Conservation (phyloP, 2,888 invertebrate species). For the Tipula lateralis region DNA sequence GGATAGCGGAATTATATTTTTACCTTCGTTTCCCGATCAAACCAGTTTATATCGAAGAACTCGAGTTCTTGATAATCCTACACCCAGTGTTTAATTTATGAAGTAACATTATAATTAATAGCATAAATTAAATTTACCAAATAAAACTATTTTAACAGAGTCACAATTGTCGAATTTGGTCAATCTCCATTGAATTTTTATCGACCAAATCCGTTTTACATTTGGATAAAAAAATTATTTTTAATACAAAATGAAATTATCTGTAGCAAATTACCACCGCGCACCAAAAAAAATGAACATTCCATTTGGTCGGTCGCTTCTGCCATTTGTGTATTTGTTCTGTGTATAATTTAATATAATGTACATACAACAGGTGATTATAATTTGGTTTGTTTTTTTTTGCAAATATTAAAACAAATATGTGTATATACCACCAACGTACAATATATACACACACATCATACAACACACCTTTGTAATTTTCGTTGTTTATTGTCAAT, state of each 20-base stretch:
- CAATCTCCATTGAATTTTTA: background rate
- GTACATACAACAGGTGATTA: slow-evolving; percentile 1
- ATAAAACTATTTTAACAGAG: background rate
- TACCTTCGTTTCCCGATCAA: background rate
- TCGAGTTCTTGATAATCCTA: background rate
- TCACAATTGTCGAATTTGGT: background rate
- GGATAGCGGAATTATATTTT: background rate
- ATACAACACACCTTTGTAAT: slow-evolving; percentile 12
- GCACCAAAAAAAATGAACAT: background rate
- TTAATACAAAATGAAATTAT: background rate
- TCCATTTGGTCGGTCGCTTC: background rate
- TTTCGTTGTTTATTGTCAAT: background rate
- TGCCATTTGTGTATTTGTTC: background rate
- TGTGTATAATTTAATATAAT: background rate
- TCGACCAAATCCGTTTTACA: background rate
- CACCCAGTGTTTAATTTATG: background rate
- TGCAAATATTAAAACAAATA: background rate
- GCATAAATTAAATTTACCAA: background rate
- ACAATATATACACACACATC: background rate
- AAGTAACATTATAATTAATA: background rate
- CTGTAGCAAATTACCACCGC: background rate
- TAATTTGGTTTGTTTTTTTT: background rate
- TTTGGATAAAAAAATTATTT: background rate
- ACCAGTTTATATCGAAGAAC: background rate
- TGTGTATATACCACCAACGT: background rate